Base-by-base conservation (phyloP, 2,888 invertebrate species). In the Andrena haemorrhoa region DNA sequence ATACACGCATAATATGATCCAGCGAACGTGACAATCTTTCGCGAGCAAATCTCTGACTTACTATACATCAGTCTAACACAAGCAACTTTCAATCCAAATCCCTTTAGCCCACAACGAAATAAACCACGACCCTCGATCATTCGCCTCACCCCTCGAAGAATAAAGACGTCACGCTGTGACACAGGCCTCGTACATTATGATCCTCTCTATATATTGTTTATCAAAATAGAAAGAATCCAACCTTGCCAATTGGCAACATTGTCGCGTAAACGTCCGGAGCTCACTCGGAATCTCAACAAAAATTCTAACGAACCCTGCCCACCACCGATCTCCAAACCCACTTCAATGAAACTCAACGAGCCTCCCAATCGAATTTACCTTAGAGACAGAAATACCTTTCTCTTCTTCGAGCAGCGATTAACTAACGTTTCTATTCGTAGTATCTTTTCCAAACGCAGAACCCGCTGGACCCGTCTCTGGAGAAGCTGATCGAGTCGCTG, bases 401-500 rank as follows among this genome's bases (percentile, higher is more conserved):
- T n/a, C n/a, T 20, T 26, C 7, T 4, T 29, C 49, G 26, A n/a
- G 10, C 41, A 47, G 2, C 61, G 63, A 4, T 41, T n/a, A 63
- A 75, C 20, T 60, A 56, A 56, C 53, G 35, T 69, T 58, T 41
- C 35, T 56, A 23, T 65, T 63, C 12, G 51, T 56, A 89, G 84
- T 84, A 77, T 58, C 72, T 86, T 73, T 90, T 89, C 8, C 88
- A 93, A 91, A 89, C 91, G 31, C 93, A 94, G 79, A 93, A 93
- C 85, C 93, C 93, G 0, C 56, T 93, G 81, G 94, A 94, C 65
- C 92, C 93, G 20, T 90, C 92, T 1, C 69, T 93, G 61, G 97
- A 97, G 91, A 97, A 97, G 95, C 94, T 97, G 86, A 96, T 97
- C 83, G 97, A 97, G 93, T 97, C 97, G 89, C 94, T 98, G 86